Evolutionary conservation across 1,140 invertebrate genomes (phyloP), one percentile per base, ranked within the genome.

Genomic region (Drosophila guanche): DNA sequence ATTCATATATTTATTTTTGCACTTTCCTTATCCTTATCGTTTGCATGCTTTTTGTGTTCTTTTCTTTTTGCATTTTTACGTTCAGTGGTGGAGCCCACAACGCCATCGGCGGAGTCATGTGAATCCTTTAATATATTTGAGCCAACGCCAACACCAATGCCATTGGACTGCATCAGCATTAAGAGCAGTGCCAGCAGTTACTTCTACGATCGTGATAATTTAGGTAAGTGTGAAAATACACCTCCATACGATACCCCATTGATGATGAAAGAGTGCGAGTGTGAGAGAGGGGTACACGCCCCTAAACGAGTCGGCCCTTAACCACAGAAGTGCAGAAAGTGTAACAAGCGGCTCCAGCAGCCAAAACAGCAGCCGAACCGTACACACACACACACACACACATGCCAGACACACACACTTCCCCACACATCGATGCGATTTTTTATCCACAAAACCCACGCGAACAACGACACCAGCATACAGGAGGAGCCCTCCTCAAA

Each of bases 151-250:
- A 86, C 69, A 8, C 37, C 72, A 8, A 86, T 65, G 23, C 81
- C 81, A 22, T 45, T 86, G 73, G 81, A 86, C 27, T 67, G 54
- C 69, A 75, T 86, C 46, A 86, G 81, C 83, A 77, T 88, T 14
- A 86, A 86, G 33, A 86, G 81, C 83, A 88, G 83, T 58, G 83
- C 73, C 61, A 86, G 81, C 58, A 86, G 48, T 40, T 86, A 88
- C 33, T 60, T 86, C 37, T 42, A 81, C 25, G 81, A 86, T 78
- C 83, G 74, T 59, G 77, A 88, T 75, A 67, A 43, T 23, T 57
- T 60, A 58, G 81, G 81, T 86, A 57, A 86, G 81, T 86, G 8
- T 16, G n/a, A 23, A 41, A 12, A 22, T 33, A 6, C 5, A 14
- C 8, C 33, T 12, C 7, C 5, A 57, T n/a, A 52, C 10, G 29